A percentile compares a stretch with the other conserved stretches of the same genome.
These are phyloP conservation scores for Berghia stephanieae DNA, from an alignment of 1,140 invertebrate species.

Conservation along the genomic window DNA sequence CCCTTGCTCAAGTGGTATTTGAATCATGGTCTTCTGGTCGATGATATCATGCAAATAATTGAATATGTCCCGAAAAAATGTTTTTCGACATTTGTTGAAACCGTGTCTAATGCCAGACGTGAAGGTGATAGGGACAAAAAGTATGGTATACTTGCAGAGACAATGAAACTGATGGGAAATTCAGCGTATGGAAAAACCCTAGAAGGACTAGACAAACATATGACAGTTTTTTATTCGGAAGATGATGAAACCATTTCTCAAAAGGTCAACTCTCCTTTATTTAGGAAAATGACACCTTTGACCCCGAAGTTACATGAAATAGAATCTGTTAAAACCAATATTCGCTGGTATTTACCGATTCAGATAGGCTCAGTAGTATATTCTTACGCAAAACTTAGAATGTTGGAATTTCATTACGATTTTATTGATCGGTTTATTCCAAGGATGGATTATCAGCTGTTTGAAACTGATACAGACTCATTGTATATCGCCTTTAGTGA, in stretches of 20 bases:
- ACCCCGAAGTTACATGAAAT: not conserved
- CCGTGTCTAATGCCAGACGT: slow-evolving; percentile 39
- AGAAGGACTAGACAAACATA: slow-evolving; percentile 39
- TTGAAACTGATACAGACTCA: slow-evolving; percentile 46
- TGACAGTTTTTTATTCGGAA: slow-evolving; percentile 28
- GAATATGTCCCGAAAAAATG: slow-evolving; percentile 36
- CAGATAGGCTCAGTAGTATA: slow-evolving; percentile 42
- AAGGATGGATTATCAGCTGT: slow-evolving; percentile 40
- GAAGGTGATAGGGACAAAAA: slow-evolving; percentile 33
- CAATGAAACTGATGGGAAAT: slow-evolving; percentile 39
- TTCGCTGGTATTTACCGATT: slow-evolving; percentile 25
- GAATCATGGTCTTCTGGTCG: slow-evolving; percentile 39
- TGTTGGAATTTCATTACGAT: slow-evolving; percentile 48
- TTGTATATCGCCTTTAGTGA: slow-evolving; percentile 41
- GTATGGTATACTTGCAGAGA: slow-evolving; percentile 42
- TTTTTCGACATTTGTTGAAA: slow-evolving; percentile 37
- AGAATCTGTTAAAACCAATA: not conserved
- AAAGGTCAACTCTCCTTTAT: not conserved
- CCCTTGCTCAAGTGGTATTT: slow-evolving; percentile 44
- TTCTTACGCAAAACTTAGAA: slow-evolving; percentile 41
- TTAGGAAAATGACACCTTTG: not conserved
- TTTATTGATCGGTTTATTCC: slow-evolving; percentile 40
- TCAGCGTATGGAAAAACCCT: slow-evolving; percentile 35
- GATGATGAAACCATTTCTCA: not conserved
- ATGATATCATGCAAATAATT: slow-evolving; percentile 41